These are phyloP conservation scores for Cylas formicarius DNA, from an alignment of 1,140 invertebrate species.

Conservation along the genomic window DNA sequence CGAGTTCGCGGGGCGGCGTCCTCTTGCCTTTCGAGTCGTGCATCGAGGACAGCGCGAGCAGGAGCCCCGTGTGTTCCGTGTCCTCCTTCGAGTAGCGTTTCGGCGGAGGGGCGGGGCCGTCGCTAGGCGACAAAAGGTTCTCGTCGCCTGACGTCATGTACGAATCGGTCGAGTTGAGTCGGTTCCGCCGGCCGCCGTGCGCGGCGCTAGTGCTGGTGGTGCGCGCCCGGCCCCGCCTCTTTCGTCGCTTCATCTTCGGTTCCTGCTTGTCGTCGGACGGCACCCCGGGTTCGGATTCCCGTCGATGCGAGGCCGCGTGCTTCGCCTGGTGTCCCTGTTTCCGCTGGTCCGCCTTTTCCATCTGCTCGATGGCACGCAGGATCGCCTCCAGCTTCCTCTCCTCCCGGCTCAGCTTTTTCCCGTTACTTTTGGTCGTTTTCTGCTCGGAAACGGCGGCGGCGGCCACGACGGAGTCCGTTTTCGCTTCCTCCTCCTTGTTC, in stretches of 20 bases:
- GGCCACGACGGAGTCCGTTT: slow-evolving; percentile 5
- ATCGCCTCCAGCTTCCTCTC: slow-evolving; percentile 95
- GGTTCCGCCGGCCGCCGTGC: slow-evolving; percentile 47
- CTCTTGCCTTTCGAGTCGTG: too few relatives aligned
- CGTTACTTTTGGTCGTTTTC: slow-evolving; percentile 44
- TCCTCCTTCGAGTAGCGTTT: slow-evolving; percentile 28
- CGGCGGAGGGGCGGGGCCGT: slow-evolving; percentile 24
- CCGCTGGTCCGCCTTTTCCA: slow-evolving; percentile 72
- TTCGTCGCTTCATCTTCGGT: slow-evolving; percentile 32
- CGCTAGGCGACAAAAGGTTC: slow-evolving; percentile 47
- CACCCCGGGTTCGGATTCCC: slow-evolving; percentile 34
- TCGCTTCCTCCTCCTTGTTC: slow-evolving; percentile 3
- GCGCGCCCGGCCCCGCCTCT: slow-evolving; percentile 53
- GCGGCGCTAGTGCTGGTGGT: slow-evolving; percentile 53
- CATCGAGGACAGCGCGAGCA: slow-evolving; percentile 47
- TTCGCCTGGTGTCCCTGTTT: slow-evolving; percentile 61
- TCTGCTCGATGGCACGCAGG: slow-evolving; percentile 83
- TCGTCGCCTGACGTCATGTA: slow-evolving; percentile 63
- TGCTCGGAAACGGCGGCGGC: slow-evolving; percentile 9
- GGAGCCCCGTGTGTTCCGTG: slow-evolving; percentile 44
- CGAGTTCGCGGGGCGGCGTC: slow-evolving; percentile 40
- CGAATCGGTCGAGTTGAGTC: slow-evolving; percentile 66
- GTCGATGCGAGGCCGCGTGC: slow-evolving; percentile 48
- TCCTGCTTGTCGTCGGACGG: slow-evolving; percentile 41
- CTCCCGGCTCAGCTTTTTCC: slow-evolving; percentile 66